Base-by-base conservation (phyloP, 2,797 vertebrate species). In the Naso thynnoides region DNA sequence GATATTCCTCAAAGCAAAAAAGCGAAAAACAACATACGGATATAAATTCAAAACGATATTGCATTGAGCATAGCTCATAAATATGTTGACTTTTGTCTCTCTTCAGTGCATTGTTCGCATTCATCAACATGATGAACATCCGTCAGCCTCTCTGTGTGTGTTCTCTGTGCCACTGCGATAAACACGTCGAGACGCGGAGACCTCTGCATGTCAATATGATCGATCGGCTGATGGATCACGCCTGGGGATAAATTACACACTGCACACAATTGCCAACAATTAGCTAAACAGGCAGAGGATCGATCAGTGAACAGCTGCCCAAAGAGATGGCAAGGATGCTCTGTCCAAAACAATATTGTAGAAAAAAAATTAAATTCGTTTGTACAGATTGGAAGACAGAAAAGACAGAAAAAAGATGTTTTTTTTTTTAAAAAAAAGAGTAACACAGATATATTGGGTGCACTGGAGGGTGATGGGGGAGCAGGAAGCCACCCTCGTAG, bases 271-370 rank as follows among this genome's bases (percentile, higher is more conserved):
- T 55, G 80, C 61, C 19, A 24, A 85, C 90, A 92, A 93, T 93
- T 91, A 91, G 81, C 88, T 84, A 84, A 92, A 89, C 85, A 76
- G 84, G 84, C 73, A 29, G 60, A 47, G 55, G 80, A 86, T 84
- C 86, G 90, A 90, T 92, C 75, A 39, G 13, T 13, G 31, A 31
- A 44, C 49, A 3, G 66, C 62, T 54, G 73, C 79, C 71, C 48
- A n/a, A 38, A 49, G 70, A 62, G 45, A 65, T 1, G 2, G 23
- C 16, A 2, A n/a, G 53, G 36, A 26, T n/a, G 18, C 21, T 50
- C 31, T 6, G 62, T 63, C 64, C 50, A 6, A 16, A 42, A 27
- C 11, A 24, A 64, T 14, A 0, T 73, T 68, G 57, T 33, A 8
- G 10, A 33, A 33, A 50, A 53, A 77, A 74, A 8, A 47, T 54